These are phyloP conservation scores for Cotesia glomerata DNA, from an alignment of 1,140 invertebrate species.

Conservation along the genomic window DNA sequence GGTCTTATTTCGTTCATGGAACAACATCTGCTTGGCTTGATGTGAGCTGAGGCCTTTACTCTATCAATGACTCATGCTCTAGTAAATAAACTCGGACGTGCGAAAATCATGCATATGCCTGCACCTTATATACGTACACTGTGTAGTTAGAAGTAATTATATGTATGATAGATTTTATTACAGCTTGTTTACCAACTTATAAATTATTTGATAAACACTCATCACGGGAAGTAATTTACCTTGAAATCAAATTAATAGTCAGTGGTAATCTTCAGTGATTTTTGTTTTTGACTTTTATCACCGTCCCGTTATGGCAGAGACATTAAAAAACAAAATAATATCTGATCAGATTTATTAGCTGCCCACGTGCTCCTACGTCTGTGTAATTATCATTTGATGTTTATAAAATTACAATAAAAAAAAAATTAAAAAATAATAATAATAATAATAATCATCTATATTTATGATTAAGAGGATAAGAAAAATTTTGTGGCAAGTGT, in stretches of 20 bases:
- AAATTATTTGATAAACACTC: too few relatives aligned
- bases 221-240: background rate
- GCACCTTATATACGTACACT: background rate
- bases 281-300: background rate
- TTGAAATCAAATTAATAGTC: background rate
- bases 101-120: background rate
- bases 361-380: constrained; percentile 12
- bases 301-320: background rate
- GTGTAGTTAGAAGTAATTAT: too few relatives aligned
- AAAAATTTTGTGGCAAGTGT: too few relatives aligned
- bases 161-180: too few relatives aligned
- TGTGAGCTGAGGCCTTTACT: background rate
- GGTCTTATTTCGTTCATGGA: background rate
- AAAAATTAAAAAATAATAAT: background rate
- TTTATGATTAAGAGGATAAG: too few relatives aligned
- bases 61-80: constrained; percentile 14
- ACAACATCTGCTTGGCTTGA: constrained; percentile 12
- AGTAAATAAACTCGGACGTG: constrained; percentile 4
- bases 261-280: background rate
- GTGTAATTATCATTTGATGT: constrained; percentile 6
- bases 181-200: too few relatives aligned
- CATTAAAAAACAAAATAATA: background rate
- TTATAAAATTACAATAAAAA: too few relatives aligned
- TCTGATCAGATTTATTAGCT: constrained; percentile 17
- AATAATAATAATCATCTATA: too few relatives aligned